These are phyloP conservation scores for Tethea ocularis DNA, from an alignment of 2,888 invertebrate species.

Conservation along the genomic window DNA sequence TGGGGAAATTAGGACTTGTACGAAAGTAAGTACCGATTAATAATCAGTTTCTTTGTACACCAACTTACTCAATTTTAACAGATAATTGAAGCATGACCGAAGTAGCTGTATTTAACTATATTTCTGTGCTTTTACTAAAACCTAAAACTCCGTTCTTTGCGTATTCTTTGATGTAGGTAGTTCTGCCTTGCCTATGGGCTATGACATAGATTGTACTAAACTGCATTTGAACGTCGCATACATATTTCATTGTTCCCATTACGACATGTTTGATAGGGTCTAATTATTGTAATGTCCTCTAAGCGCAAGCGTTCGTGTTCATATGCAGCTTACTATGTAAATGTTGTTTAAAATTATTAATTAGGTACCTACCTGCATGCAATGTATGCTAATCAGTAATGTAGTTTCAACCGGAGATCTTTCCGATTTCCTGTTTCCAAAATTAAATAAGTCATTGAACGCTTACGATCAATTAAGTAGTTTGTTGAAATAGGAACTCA, in stretches of 20 bases:
- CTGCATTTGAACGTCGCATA: slow-evolving; percentile 62
- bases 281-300: slow-evolving; percentile 67
- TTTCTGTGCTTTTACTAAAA: not conserved
- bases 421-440: slow-evolving; percentile 11
- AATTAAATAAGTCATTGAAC: slow-evolving; percentile 8
- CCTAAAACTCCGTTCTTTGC: not conserved
- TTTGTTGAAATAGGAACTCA: not conserved
- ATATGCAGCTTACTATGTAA: slow-evolving; percentile 54
- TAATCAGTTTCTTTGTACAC: slow-evolving; percentile 8
- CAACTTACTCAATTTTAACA: slow-evolving; percentile 10
- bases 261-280: slow-evolving; percentile 73
- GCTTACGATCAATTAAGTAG: not conserved
- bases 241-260: slow-evolving; percentile 65
- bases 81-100: not conserved
- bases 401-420: not conserved
- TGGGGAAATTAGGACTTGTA: slow-evolving; percentile 25
- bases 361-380: too few relatives aligned
- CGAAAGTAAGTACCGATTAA: slow-evolving; percentile 17
- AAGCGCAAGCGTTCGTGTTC: slow-evolving; percentile 48
- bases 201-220: slow-evolving; percentile 60
- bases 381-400: not conserved
- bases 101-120: not conserved
- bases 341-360: slow-evolving; percentile 15
- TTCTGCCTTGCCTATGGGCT: slow-evolving; percentile 33
- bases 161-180: not conserved